These are phyloP conservation scores for Hypothenemus hampei DNA, from an alignment of 1,140 invertebrate genomes.

Conservation along the genomic window DNA sequence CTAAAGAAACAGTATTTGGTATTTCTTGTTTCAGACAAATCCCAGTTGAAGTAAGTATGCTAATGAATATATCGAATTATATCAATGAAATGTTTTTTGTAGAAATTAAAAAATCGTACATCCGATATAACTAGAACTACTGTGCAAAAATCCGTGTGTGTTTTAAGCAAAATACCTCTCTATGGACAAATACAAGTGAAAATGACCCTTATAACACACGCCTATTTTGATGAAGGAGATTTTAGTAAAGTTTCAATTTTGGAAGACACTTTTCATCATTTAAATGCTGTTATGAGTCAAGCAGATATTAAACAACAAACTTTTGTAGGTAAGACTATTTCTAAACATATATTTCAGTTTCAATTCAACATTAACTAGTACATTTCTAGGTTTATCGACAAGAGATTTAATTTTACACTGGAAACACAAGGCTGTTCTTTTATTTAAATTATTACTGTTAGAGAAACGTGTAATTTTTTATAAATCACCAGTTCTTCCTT, in stretches of 20 bases:
- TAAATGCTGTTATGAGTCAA: slow-evolving; percentile 80
- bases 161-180: slow-evolving; percentile 80
- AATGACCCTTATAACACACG: slow-evolving; percentile 91
- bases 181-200: slow-evolving; percentile 94
- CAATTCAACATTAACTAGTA: neutral
- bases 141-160: slow-evolving; percentile 91
- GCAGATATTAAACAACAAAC: slow-evolving; percentile 66
- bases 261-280: slow-evolving; percentile 87
- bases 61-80: neutral
- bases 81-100: slow-evolving; percentile 38
- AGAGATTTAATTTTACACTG: slow-evolving; percentile 79
- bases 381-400: slow-evolving; percentile 67
- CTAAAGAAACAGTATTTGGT: slow-evolving; percentile 85
- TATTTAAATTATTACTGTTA: slow-evolving; percentile 91
- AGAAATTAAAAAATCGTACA: slow-evolving; percentile 90
- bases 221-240: slow-evolving; percentile 94
- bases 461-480: slow-evolving; percentile 90
- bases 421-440: slow-evolving; percentile 84
- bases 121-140: slow-evolving; percentile 95
- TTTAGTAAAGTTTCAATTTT: slow-evolving; percentile 87
- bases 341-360: neutral
- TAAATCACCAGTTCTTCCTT: slow-evolving; percentile 84
- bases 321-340: slow-evolving; percentile 64
- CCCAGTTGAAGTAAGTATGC: slow-evolving; percentile 73
- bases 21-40: slow-evolving; percentile 98